phyloP scores from a whole-genome alignment of 2,797 vertebrate genomes.

The Arctocebus calabarensis region DNA sequence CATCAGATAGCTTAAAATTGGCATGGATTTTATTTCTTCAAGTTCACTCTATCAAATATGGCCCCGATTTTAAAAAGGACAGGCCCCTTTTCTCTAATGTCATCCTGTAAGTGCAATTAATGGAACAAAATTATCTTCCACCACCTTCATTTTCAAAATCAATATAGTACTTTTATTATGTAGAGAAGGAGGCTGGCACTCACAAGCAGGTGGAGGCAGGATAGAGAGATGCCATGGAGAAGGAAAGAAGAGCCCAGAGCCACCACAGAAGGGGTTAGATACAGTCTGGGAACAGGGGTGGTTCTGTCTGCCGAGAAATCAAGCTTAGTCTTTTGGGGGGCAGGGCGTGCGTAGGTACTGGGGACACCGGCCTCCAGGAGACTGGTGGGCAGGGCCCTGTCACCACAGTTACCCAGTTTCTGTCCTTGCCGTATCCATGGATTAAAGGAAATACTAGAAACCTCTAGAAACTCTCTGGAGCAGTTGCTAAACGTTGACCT shows the following conservation, averaged over 20 bases:
- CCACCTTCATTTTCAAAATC: neutral
- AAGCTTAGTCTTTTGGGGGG: neutral
- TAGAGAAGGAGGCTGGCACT: neutral
- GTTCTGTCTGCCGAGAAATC: neutral
- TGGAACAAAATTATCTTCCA: neutral
- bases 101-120: neutral
- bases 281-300: neutral
- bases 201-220: neutral
- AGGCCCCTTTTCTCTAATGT: neutral
- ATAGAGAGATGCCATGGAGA: neutral
- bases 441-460: neutral
- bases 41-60: neutral
- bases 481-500: neutral
- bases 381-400: neutral
- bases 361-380: neutral
- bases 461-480: neutral
- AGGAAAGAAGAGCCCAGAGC: too few species aligned
- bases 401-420: neutral
- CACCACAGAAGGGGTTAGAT: neutral
- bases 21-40: neutral
- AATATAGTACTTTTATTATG: neutral
- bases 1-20: neutral
- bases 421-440: neutral
- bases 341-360: rapidly evolving
- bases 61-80: neutral